Evolutionary conservation across 2,888 invertebrate genomes (phyloP).

Genomic region (Callyntrura guangdongensis): DNA sequence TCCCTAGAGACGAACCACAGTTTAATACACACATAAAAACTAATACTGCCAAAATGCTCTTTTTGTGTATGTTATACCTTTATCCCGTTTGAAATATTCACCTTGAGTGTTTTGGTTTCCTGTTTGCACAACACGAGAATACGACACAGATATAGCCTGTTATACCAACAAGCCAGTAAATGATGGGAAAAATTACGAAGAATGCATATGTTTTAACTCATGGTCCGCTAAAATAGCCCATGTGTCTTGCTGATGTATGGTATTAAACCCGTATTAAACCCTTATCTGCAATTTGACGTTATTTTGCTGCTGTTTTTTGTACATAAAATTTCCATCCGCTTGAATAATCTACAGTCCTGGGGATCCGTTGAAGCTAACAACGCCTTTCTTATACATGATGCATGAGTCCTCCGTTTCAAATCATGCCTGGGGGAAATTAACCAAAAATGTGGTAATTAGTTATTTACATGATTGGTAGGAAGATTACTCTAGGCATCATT

Average conservation of each 20-base stretch:
- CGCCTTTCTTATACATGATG: constrained; percentile 6
- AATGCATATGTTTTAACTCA: neutral
- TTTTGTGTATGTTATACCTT: too few species aligned
- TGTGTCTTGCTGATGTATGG: neutral
- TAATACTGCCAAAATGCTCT: too few species aligned
- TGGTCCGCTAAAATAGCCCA: neutral
- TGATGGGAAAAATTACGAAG: neutral
- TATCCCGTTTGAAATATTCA: constrained; percentile 18
- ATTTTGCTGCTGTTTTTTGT: neutral
- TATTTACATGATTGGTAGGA: constrained; percentile 10
- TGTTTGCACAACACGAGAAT: constrained; percentile 13
- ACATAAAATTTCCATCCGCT: neutral
- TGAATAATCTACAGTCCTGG: constrained; percentile 17
- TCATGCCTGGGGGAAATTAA: constrained; percentile 47
- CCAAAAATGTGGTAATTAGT: constrained; percentile 22
- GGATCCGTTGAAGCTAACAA: neutral
- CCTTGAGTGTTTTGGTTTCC: constrained; percentile 6
- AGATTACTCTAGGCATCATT: too few species aligned
- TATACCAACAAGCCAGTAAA: too few species aligned
- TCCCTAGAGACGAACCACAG: too few species aligned
- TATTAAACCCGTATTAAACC: neutral
- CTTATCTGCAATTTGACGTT: neutral
- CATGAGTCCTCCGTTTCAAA: constrained; percentile 17
- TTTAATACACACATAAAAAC: too few species aligned
- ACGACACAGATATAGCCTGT: neutral